Base-by-base conservation (phyloP, 2,888 invertebrate species). In the Limnephilus rhombicus region DNA sequence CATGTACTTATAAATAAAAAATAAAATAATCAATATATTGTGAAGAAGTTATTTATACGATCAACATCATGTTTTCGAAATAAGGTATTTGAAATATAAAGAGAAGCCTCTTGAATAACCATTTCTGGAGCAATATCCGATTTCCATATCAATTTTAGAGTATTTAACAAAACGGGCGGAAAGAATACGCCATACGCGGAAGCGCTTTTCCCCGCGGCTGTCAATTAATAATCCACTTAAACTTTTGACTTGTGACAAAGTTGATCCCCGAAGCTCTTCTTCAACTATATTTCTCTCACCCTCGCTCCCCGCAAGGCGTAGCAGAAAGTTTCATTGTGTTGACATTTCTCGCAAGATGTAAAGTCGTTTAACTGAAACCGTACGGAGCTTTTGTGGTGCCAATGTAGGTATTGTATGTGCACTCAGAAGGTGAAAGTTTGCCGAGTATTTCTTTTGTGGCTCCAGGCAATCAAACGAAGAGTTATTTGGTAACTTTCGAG, bases 211-310 rank as follows among this genome's bases (percentile, higher is more conserved):
- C 68, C 90, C 91, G 85, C 53, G 85, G 90, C 85, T 87, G 93
- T 90, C 93, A 87, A 93, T 92, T 92, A 92, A 93, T 93, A 92
- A 93, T 93, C 93, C 89, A 93, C 93, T 93, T 92, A 86, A 93
- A 91, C 92, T 90, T 92, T 92, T 85, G 91, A 92, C 90, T 92
- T 89, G 90, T 86, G 90, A 89, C 92, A 92, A 93, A 93, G 92
- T 92, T 92, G 92, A 93, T 92, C 90, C 92, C 34, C 34, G 86
- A 85, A 91, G 85, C 89, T 91, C 86, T 90, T 31, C 85, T 81
- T 87, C 87, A 91, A 92, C 92, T 92, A 90, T 80, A 80, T 53
- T 82, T 87, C 86, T 37, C 85, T 85, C 68, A 37, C 88, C 37
- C 80, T 37, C 18, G 34, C 24, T 68, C 24, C 68, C 68, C 87